Percentiles rank a stretch among this genome's conserved stretches.
Conservation (phyloP, 2,113 vertebrate species). For the Taurulus bubalis region DNA sequence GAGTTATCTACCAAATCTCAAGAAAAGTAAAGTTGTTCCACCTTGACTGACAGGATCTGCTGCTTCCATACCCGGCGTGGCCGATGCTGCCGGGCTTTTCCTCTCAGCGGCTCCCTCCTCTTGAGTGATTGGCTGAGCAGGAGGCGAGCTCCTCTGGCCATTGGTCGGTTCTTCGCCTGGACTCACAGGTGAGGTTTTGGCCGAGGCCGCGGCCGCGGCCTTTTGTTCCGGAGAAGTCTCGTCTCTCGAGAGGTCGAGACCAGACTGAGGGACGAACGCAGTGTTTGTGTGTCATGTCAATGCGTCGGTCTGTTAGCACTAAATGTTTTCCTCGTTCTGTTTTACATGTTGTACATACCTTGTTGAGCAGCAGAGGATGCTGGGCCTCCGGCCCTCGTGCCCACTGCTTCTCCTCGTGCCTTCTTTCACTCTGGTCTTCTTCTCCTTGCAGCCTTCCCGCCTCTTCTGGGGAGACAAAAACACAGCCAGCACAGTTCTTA, state of each 20-base stretch:
- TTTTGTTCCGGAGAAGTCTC: slow-evolving; percentile 50
- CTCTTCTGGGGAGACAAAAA: slow-evolving; percentile 68
- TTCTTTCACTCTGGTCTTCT: slow-evolving; percentile 59
- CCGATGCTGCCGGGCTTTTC: slow-evolving; percentile 29
- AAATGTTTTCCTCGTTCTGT: not conserved
- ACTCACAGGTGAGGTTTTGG: slow-evolving; percentile 45
- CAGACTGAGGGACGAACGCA: slow-evolving; percentile 54
- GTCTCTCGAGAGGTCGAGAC: slow-evolving; percentile 59
- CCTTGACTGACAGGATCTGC: slow-evolving; percentile 49
- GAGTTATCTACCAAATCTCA: not conserved
- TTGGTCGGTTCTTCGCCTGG: slow-evolving; percentile 50
- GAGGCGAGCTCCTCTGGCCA: slow-evolving; percentile 57
- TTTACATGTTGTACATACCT: slow-evolving; percentile 53
- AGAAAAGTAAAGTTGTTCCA: not conserved
- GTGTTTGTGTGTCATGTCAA: not conserved
- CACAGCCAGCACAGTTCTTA: not conserved
- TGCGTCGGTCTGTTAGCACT: not conserved
- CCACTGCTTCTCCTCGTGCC: slow-evolving; percentile 59
- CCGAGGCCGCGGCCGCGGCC: slow-evolving; percentile 28
- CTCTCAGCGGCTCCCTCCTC: slow-evolving; percentile 49
- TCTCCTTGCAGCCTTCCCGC: slow-evolving; percentile 62
- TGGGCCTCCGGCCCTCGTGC: slow-evolving; percentile 69
- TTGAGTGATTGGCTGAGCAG: slow-evolving; percentile 49
- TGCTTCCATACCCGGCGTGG: slow-evolving; percentile 30
- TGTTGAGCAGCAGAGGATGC: slow-evolving; percentile 69